Base-by-base conservation (phyloP, 2,113 vertebrate species). In the Mustela lutreola region DNA sequence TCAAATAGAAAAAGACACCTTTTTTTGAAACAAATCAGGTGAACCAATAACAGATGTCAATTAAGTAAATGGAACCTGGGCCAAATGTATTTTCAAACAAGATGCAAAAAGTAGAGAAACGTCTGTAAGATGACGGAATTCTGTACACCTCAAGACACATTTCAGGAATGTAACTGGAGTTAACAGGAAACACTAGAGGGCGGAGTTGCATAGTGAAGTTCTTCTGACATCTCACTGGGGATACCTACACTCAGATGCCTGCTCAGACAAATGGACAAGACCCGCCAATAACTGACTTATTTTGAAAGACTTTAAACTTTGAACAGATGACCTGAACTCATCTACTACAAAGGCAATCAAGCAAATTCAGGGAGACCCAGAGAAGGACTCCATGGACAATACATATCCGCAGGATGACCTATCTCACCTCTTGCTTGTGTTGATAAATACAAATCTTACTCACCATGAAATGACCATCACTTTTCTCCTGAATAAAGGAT, bases 131-230 rank as follows among this genome's bases (percentile, higher is more conserved):
- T 80, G 65, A 33, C 3, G 16, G 45, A 84, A 42, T 15, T 78
- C 24, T 50, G 11, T 45, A 18, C 26, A 33, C 11, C 11, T 0
- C 1, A 56, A 45, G 75, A 79, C 62, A 22, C 56, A 63, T 73
- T 92, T 82, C 53, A 88, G 81, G 75, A 94, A 10, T 14, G 18
- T 12, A 60, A 85, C 88, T 62, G 2, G 21, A 89, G 36, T 36
- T 80, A 65, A 7, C 14, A 33, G 42, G 42, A 62, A 62, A 92
- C 97, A 89, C 96, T 95, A 97, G 97, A 96, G 97, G 97, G 97
- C 94, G 1, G 24, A 89, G 73, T 79, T 87, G 83, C 65, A 31
- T 2, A 96, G 94, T 33, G 53, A 93, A 95, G 95, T 1, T 45
- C 79, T 81, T 80, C 33, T 11, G 33, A 81, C 56, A 5, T 22